Conservation (phyloP, 2,888 invertebrate genomes). For the Platycnemis pennipes region DNA sequence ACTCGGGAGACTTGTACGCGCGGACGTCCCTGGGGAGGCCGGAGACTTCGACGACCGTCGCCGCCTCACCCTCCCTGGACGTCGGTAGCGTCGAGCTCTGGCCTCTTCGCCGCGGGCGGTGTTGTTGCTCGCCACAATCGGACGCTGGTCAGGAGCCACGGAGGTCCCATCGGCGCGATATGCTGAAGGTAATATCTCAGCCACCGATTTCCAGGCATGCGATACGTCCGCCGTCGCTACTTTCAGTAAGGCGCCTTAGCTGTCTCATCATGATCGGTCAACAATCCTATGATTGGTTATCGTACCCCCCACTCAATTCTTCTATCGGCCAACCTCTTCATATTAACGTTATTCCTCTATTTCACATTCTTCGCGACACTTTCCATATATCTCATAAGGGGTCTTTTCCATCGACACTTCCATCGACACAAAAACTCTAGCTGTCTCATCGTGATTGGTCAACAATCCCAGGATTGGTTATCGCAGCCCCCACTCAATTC, state of each 20-base stretch:
- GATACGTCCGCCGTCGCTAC: not conserved
- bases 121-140: not conserved
- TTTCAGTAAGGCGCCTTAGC: not conserved
- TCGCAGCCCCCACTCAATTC: no score
- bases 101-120: not conserved
- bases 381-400: no score
- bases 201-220: no score
- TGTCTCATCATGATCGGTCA: no score
- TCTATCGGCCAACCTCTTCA: not conserved
- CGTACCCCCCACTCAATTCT: not conserved
- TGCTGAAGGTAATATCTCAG: conserved; percentile 38
- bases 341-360: no score
- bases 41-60: conserved; percentile 35
- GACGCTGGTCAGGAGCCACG: conserved; percentile 23
- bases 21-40: not conserved
- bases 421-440: no score
- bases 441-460: no score
- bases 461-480: no score
- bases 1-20: conserved; percentile 54
- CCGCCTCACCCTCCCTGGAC: not conserved
- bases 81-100: not conserved
- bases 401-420: no score
- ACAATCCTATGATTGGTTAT: no score
- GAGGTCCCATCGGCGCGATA: conserved; percentile 29
- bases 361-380: no score